Evolutionary conservation across 2,113 vertebrate genomes (phyloP), one percentile per base, ranked within the genome.

Genomic region (Raja brachyura): DNA sequence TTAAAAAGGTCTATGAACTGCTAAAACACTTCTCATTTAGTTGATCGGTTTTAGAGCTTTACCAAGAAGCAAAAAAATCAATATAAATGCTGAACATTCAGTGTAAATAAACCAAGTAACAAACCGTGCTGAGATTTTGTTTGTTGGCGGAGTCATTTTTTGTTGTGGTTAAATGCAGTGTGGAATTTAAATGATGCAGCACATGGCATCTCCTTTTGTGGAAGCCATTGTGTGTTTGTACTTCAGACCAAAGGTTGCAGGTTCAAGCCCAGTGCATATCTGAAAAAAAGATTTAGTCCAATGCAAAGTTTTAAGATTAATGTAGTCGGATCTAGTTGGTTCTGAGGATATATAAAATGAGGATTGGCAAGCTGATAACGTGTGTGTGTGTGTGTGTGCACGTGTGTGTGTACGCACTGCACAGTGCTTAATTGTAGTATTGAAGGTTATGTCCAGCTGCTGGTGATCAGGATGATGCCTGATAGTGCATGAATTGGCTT

Each of bases 1-100:
- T 92, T 92, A 73, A 33, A 92, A 70, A 92, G 22, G 90, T 5
- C 90, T 92, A 31, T 73, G 66, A 68, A 92, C 66, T 73, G 59
- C 83, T 63, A 31, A n/a, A 88, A 14, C 13, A 31, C 28, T 61
- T 14, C 90, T 92, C 33, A 48, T 92, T 92, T 70, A 92, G 33
- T 73, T 92, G 20, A 73, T 74, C 68, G 7, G 39, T 92, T 73
- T 28, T 73, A 33, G 39, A 73, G 22, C 20, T 74, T 92, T 92
- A 92, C 68, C 66, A 92, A n/a, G 59, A 14, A 92, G 20, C 88
- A 73, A 48, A 22, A 66, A 39, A 66, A 54, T 92, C 90, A 48
- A 73, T 92, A 92, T 25, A 20, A 31, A 28, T 73, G 10, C 31
- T 63, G 61, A 31, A 66, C 13, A 33, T 68, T 90, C 59, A 63